A percentile compares a stretch with the other conserved stretches of the same genome.
Conservation (phyloP, 2,797 vertebrate species). For the Fratercula arctica region DNA sequence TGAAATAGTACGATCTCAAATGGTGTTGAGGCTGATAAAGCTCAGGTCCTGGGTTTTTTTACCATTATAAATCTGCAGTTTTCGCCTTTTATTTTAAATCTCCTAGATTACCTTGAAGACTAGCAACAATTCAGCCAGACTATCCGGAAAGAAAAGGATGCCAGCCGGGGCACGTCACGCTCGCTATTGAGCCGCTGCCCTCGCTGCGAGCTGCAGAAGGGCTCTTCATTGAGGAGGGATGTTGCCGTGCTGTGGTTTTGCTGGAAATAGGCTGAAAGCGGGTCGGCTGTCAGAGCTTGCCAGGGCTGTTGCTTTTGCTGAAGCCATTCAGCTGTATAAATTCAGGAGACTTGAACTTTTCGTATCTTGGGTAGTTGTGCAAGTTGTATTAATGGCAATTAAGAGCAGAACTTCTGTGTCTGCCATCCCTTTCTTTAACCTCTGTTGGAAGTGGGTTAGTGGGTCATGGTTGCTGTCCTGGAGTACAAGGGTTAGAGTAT, state of each 20-base stretch:
- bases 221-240: not conserved
- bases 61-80: not conserved
- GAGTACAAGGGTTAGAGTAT: not conserved
- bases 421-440: not conserved
- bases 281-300: not conserved
- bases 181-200: not conserved
- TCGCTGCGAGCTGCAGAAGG: not conserved
- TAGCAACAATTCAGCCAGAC: not conserved
- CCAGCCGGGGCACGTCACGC: accelerated
- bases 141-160: not conserved
- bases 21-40: not conserved
- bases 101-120: not conserved
- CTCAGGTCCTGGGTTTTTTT: not conserved
- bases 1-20: not conserved
- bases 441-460: constrained; percentile 52
- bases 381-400: not conserved
- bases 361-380: not conserved
- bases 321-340: not conserved
- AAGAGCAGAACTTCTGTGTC: not conserved
- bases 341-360: not conserved
- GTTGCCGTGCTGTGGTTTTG: not conserved
- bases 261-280: not conserved
- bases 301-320: not conserved
- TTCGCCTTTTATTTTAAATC: not conserved
- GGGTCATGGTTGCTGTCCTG: constrained; percentile 27